Conservation (phyloP, 2,113 vertebrate species). For the Indri indri region DNA sequence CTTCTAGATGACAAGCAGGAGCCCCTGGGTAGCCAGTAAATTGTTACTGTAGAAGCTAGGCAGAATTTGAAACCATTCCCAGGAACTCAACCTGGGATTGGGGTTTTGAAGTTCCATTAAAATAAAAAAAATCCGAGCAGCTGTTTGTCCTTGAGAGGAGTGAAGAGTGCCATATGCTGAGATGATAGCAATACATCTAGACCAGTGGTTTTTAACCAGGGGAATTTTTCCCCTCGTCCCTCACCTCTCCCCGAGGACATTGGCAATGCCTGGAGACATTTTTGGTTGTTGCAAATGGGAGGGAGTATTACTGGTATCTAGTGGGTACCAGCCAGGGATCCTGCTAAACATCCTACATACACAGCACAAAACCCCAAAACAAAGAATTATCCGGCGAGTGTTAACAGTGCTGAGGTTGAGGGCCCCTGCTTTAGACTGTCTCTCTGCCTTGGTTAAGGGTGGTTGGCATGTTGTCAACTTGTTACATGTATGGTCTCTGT, state of each 20-base stretch:
- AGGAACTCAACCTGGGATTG: background rate
- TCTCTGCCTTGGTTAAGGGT: background rate
- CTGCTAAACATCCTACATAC: background rate
- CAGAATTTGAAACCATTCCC: constrained; percentile 37
- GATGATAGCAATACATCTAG: background rate
- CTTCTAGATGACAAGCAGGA: background rate
- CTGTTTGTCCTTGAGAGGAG: constrained; percentile 25
- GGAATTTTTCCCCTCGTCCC: background rate
- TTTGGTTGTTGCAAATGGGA: background rate
- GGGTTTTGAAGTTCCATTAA: constrained; percentile 26
- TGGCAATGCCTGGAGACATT: background rate
- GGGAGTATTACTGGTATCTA: background rate
- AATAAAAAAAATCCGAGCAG: constrained; percentile 2
- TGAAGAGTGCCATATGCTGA: background rate
- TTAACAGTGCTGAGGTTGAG: background rate
- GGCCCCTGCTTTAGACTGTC: background rate
- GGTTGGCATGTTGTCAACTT: background rate
- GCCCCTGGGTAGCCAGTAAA: background rate
- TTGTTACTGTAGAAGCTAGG: background rate
- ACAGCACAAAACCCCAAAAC: background rate
- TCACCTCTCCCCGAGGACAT: background rate
- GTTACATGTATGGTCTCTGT: background rate
- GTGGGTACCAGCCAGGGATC: background rate
- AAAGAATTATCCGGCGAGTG: background rate
- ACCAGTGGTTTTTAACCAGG: background rate